Evolutionary conservation across 2,113 vertebrate genomes (phyloP).

Genomic region (Catharus bicknelli): DNA sequence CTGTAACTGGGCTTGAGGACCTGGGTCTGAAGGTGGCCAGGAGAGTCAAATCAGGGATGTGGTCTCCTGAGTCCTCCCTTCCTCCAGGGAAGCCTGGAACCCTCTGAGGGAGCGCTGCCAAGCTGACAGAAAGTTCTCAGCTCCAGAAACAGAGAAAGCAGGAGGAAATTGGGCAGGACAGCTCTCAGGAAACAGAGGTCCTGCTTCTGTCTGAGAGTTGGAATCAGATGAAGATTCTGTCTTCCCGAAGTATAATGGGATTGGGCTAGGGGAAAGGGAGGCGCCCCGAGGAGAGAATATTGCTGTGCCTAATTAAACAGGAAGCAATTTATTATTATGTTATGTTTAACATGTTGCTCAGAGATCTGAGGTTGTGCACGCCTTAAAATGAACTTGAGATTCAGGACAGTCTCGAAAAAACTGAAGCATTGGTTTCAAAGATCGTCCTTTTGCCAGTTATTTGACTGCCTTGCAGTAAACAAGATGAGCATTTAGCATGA

Average conservation of each 20-base stretch:
- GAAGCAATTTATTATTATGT: constrained; percentile 3
- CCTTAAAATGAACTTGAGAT: background rate
- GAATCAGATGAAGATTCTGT: background rate
- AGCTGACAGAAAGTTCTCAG: fast-evolving
- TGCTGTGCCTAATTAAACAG: constrained; percentile 23
- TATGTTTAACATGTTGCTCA: background rate
- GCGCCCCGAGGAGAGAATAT: background rate
- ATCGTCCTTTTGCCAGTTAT: background rate
- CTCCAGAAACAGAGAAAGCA: background rate
- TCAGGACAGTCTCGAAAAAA: background rate
- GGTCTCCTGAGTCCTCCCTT: background rate
- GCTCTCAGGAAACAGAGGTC: background rate
- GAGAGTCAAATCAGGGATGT: background rate
- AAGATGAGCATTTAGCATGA: background rate
- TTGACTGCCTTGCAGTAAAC: background rate
- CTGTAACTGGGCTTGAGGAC: background rate
- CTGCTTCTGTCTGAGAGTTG: background rate
- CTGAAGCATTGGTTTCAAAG: background rate
- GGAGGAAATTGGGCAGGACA: background rate
- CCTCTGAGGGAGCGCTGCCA: fast-evolving
- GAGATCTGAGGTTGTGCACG: background rate
- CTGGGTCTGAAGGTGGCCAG: fast-evolving
- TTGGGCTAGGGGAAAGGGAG: background rate
- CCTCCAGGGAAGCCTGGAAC: background rate
- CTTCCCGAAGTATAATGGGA: background rate